Base-by-base conservation (phyloP, 2,797 vertebrate genomes). In the Gymnopithys bicolor region DNA sequence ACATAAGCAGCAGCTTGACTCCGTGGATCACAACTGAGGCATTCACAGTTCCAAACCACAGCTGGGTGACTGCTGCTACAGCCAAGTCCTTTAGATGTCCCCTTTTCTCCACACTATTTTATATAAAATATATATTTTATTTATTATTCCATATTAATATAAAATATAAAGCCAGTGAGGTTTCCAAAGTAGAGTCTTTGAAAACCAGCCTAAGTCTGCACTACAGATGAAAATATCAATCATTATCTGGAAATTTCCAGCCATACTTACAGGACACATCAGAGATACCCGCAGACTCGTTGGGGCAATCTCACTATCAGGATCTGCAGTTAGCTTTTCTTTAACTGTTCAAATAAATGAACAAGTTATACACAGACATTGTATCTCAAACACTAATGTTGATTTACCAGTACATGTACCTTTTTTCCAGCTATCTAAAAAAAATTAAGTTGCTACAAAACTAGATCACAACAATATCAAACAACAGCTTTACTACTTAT, bases 281-380 rank as follows among this genome's bases (percentile, higher is more conserved):
- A 99, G 98, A 37, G 99, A 99, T 10, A 99, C 99, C 13, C 99
- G 98, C 49, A 99, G 99, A 85, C 99, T 99, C 33, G 99, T 99
- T 41, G 99, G 99, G 55, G 99, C 99, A 41, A 99, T 98, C 97
- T 99, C 99, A 74, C 99, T 99, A 95, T 99, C 99, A 35, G 99
- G 99, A 95, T 99, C 99, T 68, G 99, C 99, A 3, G 99, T 99
- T 60, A 99, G 98, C 96, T 99, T 99, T 97, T 99, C 99, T 98
- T 99, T 99, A 94, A 99, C 99, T 99, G 93, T 95, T 55, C 83
- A 94, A 87, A 95, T 63, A 70, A 95, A 62, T 60, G 32, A 30
- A 51, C 30, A 82, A 45, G 30, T 69, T 71, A 76, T 3, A 84
- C 49, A 74, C 3, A 48, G n/a, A 53, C 17, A 37, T 55, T 68